phyloP scores from a whole-genome alignment of 2,888 invertebrate genomes.

The Glaucopsyche alexis region DNA sequence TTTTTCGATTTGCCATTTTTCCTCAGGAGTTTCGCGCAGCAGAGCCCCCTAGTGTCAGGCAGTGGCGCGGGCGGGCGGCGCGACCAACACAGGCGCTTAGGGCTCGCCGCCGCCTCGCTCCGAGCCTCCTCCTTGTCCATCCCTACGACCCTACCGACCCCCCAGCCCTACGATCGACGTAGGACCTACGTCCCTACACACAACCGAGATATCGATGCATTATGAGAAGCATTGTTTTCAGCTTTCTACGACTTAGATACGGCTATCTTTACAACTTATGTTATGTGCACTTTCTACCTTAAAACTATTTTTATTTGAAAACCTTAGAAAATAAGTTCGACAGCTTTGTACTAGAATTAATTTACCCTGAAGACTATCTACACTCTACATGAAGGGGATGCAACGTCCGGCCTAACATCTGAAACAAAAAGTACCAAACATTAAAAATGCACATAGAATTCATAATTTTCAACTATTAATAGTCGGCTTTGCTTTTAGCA shows the following conservation, averaged over 20 bases:
- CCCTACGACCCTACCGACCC: conserved; percentile 65
- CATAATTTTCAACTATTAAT: background rate
- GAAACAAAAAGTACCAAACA: conserved; percentile 53
- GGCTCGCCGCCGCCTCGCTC: conserved; percentile 63
- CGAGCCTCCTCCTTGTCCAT: conserved; percentile 67
- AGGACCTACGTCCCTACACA: conserved; percentile 58
- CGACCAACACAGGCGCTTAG: conserved; percentile 68
- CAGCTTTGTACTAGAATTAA: conserved; percentile 65
- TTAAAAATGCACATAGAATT: background rate
- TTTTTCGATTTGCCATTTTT: conserved; percentile 91
- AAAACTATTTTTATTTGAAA: conserved; percentile 48
- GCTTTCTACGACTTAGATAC: conserved; percentile 59
- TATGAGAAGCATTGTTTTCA: conserved; percentile 73
- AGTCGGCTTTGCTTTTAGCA: background rate
- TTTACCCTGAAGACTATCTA: conserved; percentile 51
- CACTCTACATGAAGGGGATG: conserved; percentile 52
- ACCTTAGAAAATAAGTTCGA: conserved; percentile 59
- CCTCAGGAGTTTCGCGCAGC: conserved; percentile 88
- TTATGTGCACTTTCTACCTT: conserved; percentile 54
- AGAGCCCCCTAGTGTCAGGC: conserved; percentile 88
- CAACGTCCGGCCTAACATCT: conserved; percentile 77
- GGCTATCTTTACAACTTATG: conserved; percentile 58
- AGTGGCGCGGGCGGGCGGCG: conserved; percentile 72
- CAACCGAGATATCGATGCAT: conserved; percentile 74
- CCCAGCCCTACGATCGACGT: conserved; percentile 53